These are phyloP conservation scores for Drosophila hydei DNA, from an alignment of 1,140 invertebrate species.

Conservation along the genomic window DNA sequence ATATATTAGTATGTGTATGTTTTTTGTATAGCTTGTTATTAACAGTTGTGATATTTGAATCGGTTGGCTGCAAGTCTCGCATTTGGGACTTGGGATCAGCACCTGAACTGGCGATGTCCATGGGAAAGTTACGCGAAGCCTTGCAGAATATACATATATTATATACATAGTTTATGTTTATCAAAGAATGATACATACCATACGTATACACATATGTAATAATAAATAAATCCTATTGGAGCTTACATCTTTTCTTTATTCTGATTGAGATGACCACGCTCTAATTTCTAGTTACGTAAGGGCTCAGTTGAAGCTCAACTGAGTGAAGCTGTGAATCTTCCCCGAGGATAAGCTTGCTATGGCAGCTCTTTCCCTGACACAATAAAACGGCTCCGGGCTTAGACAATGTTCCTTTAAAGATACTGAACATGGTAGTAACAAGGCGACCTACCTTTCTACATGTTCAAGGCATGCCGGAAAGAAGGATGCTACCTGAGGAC, in stretches of 20 bases:
- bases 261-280: too few relatives aligned
- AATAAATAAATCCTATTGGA: not conserved
- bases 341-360: too few relatives aligned
- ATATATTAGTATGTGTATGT: slow-evolving; percentile 12
- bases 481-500: too few relatives aligned
- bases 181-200: slow-evolving; percentile 32
- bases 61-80: slow-evolving; percentile 40
- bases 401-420: too few relatives aligned
- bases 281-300: too few relatives aligned
- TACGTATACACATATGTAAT: slow-evolving; percentile 3
- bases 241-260: not conserved
- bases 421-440: too few relatives aligned
- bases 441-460: too few relatives aligned
- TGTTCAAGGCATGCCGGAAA: too few relatives aligned
- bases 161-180: slow-evolving; percentile 21
- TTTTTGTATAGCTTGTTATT: slow-evolving; percentile 52
- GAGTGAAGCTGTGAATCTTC: too few relatives aligned
- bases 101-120: slow-evolving; percentile 8
- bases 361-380: too few relatives aligned
- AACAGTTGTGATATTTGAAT: slow-evolving; percentile 77
- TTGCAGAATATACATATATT: slow-evolving; percentile 31
- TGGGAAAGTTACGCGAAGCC: slow-evolving; percentile 22
- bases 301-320: too few relatives aligned
- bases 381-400: too few relatives aligned
- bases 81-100: slow-evolving; percentile 3